phyloP scores from a whole-genome alignment of 2,888 invertebrate genomes.

The Ischnus inquisitorius region DNA sequence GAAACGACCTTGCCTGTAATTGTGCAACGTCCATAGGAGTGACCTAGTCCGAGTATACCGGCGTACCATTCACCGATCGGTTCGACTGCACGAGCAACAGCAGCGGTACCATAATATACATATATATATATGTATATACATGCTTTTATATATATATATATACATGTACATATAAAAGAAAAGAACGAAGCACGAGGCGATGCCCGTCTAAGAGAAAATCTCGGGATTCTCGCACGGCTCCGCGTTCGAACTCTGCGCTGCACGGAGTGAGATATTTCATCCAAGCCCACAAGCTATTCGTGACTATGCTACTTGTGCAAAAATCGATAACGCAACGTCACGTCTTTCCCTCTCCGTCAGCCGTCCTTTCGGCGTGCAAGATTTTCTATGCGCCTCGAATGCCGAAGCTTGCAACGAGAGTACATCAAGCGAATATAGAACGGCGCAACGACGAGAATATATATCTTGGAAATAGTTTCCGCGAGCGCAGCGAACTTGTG shows the following conservation, averaged over 20 bases:
- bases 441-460: background rate
- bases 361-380: background rate
- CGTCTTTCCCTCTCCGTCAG: background rate
- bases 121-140: conserved; percentile 18
- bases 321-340: conserved; percentile 41
- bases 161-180: background rate
- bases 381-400: background rate
- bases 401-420: background rate
- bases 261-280: background rate
- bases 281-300: conserved; percentile 8
- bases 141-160: conserved; percentile 17
- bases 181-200: conserved; percentile 53
- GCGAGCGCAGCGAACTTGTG: conserved; percentile 38
- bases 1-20: conserved; percentile 80
- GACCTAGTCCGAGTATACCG: conserved; percentile 76
- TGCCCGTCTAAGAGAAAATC: conserved; percentile 59
- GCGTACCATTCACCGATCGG: conserved; percentile 79
- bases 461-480: conserved; percentile 47
- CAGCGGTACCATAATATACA: conserved; percentile 12
- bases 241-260: background rate
- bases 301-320: conserved; percentile 20
- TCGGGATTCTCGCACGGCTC: conserved; percentile 36
- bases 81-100: conserved; percentile 67
- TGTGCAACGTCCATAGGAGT: conserved; percentile 76
- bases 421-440: background rate